Evolutionary conservation across 2,113 vertebrate genomes (phyloP), one percentile per base, ranked within the genome.

Genomic region (Chloroceryle aenea): DNA sequence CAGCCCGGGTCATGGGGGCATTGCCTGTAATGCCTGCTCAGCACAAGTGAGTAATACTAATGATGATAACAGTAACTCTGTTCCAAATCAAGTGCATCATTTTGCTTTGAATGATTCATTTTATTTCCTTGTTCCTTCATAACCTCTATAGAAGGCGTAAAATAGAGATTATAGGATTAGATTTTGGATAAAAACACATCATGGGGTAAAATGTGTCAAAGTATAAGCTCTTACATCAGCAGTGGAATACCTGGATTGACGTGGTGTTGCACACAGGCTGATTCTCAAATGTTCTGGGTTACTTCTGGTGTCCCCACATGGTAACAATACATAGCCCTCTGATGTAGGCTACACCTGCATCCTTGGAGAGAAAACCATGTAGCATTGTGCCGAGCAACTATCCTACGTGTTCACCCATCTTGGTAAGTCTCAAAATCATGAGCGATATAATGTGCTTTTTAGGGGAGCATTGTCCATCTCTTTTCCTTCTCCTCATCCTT

Each of bases 281-380:
- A 29, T 74, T 81, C 55, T 47, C 48, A 56, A 25, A 36, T 38
- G 73, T 38, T 64, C 9, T 34, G 5, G 16, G 17, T 43, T 58
- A 5, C 50, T 79, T 42, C 68, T 78, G 64, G 5, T 78, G 32
- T 48, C 19, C 30, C 7, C 20, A 12, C 7, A 3, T 1, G 0
- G 7, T 52, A 36, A 29, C 6, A 32, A 14, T 1, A 0, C 3
- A 3, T 64, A 30, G n/a, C 40, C 14, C 50, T 66, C 21, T 42
- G 32, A 21, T 21, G 9, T 42, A 3, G 9, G 34, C 40, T 55
- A 2, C 36, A 26, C 16, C 26, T 69, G 32, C n/a, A 8, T 82
- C 79, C 26, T 38, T 58, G 66, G 72, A 38, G 10, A n/a, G 79
- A 47, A 79, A 53, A 58, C 27, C 45, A 18, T 3, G 0, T 22